These are phyloP conservation scores for Coendou prehensilis DNA, from an alignment of 2,797 vertebrate species.

Conservation along the genomic window DNA sequence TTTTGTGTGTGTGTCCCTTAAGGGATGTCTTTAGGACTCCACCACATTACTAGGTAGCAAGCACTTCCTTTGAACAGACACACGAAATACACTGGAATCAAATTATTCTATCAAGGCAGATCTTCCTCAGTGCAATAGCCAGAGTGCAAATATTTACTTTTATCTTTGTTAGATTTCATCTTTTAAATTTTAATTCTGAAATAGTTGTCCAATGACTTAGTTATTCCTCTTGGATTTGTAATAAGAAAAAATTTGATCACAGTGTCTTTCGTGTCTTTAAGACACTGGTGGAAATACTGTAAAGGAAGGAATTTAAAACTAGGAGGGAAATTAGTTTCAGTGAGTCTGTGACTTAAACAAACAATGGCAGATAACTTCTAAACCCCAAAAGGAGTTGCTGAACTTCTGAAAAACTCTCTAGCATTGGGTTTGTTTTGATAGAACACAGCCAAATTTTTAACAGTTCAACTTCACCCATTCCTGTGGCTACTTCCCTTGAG, in stretches of 20 bases:
- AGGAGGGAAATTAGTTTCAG: not conserved
- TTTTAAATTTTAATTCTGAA: slow-evolving; percentile 42
- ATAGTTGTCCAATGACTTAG: not conserved
- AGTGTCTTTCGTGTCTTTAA: not conserved
- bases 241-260: not conserved
- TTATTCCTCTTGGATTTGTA: not conserved
- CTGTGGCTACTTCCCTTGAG: slow-evolving; percentile 57
- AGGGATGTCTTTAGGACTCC: not conserved
- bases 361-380: slow-evolving; percentile 9
- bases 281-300: not conserved
- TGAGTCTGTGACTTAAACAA: not conserved
- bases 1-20: not conserved
- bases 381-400: not conserved
- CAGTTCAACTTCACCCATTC: slow-evolving; percentile 30
- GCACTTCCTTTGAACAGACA: not conserved
- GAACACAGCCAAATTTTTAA: slow-evolving; percentile 69
- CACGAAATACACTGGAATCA: not conserved
- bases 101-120: not conserved
- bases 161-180: not conserved
- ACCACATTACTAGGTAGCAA: not conserved
- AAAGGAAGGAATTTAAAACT: not conserved
- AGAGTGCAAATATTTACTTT: slow-evolving; percentile 1
- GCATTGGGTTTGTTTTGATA: slow-evolving; percentile 69
- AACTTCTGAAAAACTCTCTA: slow-evolving; percentile 49
- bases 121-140: not conserved